These are phyloP conservation scores for Montipora foliosa DNA, from an alignment of 64 coral and sea anemone species.

Conservation along the genomic window DNA sequence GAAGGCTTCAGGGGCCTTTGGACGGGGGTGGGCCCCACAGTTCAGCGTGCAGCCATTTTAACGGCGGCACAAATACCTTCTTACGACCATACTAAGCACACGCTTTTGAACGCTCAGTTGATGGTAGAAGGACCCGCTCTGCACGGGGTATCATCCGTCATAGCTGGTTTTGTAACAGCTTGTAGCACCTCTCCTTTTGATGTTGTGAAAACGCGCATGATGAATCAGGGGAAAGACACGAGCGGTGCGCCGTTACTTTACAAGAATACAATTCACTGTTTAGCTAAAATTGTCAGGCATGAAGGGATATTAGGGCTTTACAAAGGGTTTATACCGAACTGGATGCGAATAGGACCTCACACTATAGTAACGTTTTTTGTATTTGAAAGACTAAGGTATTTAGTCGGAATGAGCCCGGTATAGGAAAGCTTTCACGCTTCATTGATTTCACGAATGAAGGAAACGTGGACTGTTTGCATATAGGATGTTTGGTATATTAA, in stretches of 20 bases:
- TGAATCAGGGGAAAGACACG: slow-evolving; percentile 81
- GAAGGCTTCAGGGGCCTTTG: slow-evolving; percentile 88
- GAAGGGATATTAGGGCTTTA: slow-evolving; percentile 92
- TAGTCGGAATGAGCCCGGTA: slow-evolving; percentile 86
- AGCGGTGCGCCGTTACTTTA: slow-evolving; percentile 67
- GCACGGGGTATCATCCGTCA: slow-evolving; percentile 78
- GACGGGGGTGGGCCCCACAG: slow-evolving; percentile 89
- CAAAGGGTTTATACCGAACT: slow-evolving; percentile 98
- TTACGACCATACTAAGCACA: slow-evolving; percentile 92
- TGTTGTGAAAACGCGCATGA: slow-evolving; percentile 92
- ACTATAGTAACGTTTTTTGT: slow-evolving; percentile 97
- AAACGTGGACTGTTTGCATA: background rate
- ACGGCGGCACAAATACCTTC: slow-evolving; percentile 90
- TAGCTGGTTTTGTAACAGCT: slow-evolving; percentile 90
- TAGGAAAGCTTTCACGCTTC: background rate
- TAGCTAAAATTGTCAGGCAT: slow-evolving; percentile 78
- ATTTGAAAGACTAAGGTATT: slow-evolving; percentile 88
- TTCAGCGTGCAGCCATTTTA: slow-evolving; percentile 82
- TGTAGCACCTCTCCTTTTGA: slow-evolving; percentile 89
- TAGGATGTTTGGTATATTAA: background rate
- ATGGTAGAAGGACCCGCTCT: slow-evolving; percentile 78
- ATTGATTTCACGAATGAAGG: background rate
- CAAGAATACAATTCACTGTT: slow-evolving; percentile 81
- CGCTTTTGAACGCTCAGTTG: slow-evolving; percentile 71
- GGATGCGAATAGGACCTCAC: slow-evolving; percentile 93